Base-by-base conservation (phyloP, 2,888 invertebrate species). In the Agonopterix subpropinquella region DNA sequence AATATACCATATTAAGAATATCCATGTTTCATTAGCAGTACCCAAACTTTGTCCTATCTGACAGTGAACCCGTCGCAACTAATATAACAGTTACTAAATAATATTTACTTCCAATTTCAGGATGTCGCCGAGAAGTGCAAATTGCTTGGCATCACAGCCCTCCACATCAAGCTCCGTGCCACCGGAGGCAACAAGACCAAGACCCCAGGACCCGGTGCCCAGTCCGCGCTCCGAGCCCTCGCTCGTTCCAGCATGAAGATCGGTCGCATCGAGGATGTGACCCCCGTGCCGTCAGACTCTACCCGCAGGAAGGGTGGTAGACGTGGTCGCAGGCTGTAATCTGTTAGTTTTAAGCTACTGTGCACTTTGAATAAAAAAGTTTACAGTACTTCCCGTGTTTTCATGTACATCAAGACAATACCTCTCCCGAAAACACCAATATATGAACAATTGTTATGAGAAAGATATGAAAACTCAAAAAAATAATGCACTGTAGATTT, bases 291-390 rank as follows among this genome's bases (percentile, higher is more conserved):
- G 71, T 98, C 98, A 50, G 99, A 99, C 89, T 96, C 97, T 56
- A 99, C 99, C 49, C 95, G 99, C 80, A 97, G 99, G 92, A 99
- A 99, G 96, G 99, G 99, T 79, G 99, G 99, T 89, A 94, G 99
- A 77, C 95, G 99, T 91, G 99, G 99, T 91, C 95, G 99, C 89
- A 95, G 99, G 91, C 93, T 99, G 93, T 99, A 98, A 92, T 89
- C 78, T 84, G 74, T 77, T 84, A 85, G 80, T 71, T 61, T 81
- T 85, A 85, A 84, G 57, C 60, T 57, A 79, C 82, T 87, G 80
- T 85, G 67, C 65, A 74, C 81, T 87, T 73, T 66, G 47, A 85
- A 81, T 84, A 83, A 77, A 80, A 47, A 63, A 67, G 77, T 83
- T 79, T 76, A 61, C 68, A 53, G 84, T 81, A 79, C 44, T 53